Evolutionary conservation across 2,888 invertebrate genomes (phyloP).

Genomic region (Polyploca ridens): DNA sequence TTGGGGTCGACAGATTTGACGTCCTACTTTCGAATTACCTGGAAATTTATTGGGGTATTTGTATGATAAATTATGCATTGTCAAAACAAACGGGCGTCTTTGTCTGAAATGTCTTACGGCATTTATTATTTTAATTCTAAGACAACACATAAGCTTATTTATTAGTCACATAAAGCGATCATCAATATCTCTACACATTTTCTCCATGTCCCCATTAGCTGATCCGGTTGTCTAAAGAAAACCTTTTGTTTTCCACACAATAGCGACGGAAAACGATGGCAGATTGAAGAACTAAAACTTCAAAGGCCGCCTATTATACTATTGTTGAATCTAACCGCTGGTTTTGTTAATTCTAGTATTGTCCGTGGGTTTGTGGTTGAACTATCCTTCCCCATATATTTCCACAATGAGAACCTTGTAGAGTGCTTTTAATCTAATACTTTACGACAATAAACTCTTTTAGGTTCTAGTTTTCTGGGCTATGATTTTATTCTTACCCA

Average conservation of each 20-base stretch:
- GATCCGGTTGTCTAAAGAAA: neutral
- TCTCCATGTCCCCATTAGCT: neutral
- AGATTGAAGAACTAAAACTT: constrained; percentile 13
- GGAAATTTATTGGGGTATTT: neutral
- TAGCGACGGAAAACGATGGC: constrained; percentile 1
- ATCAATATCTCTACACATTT: neutral
- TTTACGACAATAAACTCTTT: neutral
- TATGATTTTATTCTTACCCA: no score
- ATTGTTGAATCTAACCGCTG: constrained; percentile 7
- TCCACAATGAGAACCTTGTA: no score
- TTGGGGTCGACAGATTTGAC: constrained; percentile 7
- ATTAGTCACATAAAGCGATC: no score
- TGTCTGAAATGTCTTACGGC: no score
- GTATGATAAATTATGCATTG: neutral
- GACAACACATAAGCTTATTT: no score
- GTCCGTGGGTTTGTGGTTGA: neutral
- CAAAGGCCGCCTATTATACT: constrained; percentile 10
- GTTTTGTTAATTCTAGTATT: constrained; percentile 9
- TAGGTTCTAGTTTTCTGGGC: no score
- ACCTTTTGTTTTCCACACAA: constrained; percentile 9
- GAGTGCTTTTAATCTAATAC: no score
- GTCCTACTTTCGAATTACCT: neutral
- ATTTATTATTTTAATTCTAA: no score
- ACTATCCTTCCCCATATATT: neutral
- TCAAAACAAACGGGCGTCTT: neutral